Conservation (phyloP, 2,113 vertebrate species). For the Dromaius novaehollandiae region DNA sequence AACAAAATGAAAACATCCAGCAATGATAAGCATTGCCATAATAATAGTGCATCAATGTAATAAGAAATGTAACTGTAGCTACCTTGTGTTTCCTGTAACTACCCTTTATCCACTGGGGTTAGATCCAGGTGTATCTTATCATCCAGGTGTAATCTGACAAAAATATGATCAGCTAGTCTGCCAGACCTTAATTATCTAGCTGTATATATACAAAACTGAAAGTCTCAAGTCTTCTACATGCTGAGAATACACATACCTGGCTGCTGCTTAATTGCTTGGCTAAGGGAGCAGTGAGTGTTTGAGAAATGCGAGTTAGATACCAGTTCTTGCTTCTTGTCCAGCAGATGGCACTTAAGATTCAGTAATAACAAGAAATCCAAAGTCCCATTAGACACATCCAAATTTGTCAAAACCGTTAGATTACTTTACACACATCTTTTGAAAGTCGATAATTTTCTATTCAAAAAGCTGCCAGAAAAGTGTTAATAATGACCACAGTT, state of each 20-base stretch:
- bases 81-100: not conserved
- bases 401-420: not conserved
- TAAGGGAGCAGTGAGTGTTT: not conserved
- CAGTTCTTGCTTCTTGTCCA: not conserved
- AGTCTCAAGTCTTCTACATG: not conserved
- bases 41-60: not conserved
- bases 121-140: not conserved
- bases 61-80: not conserved
- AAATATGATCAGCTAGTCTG: not conserved
- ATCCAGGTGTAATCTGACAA: not conserved
- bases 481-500: not conserved
- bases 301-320: not conserved
- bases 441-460: not conserved
- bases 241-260: not conserved
- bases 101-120: not conserved
- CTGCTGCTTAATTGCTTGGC: not conserved
- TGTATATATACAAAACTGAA: not conserved
- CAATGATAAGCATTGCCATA: not conserved
- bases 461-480: not conserved
- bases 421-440: not conserved
- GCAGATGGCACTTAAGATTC: slow-evolving; percentile 64
- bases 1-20: not conserved
- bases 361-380: not conserved
- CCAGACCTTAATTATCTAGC: not conserved
- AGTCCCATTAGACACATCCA: rapidly evolving